Evolutionary conservation across 2,797 vertebrate species (phyloP).

Genomic region (Loris lydekkerianus): DNA sequence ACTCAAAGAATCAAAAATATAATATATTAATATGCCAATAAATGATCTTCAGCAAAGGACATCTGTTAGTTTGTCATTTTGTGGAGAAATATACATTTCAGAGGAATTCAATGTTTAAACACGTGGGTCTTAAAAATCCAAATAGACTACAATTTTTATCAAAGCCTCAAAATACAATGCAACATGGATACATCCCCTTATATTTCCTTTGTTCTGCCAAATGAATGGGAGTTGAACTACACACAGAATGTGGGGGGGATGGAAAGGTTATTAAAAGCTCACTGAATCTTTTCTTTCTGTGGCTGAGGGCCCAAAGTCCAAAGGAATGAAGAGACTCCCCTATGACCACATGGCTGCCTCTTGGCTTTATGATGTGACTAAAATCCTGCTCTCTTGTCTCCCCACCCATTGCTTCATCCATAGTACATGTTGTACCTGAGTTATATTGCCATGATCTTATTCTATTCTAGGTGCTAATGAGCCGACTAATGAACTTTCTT

Average conservation of each 20-base stretch:
- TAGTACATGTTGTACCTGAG: not conserved
- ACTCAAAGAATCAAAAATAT: slow-evolving; percentile 22
- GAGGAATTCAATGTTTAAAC: not conserved
- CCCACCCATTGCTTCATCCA: not conserved
- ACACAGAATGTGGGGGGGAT: not conserved
- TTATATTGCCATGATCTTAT: not conserved
- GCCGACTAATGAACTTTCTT: slow-evolving; percentile 29
- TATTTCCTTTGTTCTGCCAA: too few relatives aligned
- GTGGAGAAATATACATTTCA: slow-evolving; percentile 32
- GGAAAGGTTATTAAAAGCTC: not conserved
- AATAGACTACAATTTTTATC: not conserved
- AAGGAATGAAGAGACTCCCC: not conserved
- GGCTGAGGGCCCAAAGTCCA: not conserved
- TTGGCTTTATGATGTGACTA: rapidly evolving
- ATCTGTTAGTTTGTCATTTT: not conserved
- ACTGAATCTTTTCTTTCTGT: not conserved
- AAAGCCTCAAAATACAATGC: not conserved
- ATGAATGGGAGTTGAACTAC: not conserved
- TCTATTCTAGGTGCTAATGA: slow-evolving; percentile 68
- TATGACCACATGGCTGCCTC: not conserved
- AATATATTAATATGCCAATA: not conserved
- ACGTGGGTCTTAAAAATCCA: not conserved
- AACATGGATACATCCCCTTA: not conserved
- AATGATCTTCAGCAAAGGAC: not conserved
- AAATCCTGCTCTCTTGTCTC: not conserved